These are phyloP conservation scores for Amniataba percoides DNA, from an alignment of 2,797 vertebrate genomes.

Conservation along the genomic window DNA sequence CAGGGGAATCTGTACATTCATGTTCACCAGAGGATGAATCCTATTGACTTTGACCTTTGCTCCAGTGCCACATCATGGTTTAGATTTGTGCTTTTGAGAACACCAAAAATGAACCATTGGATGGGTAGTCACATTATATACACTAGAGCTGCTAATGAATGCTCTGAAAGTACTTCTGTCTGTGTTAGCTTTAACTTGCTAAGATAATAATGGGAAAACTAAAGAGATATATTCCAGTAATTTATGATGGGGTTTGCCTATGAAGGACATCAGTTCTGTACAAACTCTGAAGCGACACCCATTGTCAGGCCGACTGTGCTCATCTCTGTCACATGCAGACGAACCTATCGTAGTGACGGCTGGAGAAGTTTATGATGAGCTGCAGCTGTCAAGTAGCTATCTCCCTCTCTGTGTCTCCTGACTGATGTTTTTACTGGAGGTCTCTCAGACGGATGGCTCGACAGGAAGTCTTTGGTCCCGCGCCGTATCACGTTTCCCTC, in stretches of 20 bases:
- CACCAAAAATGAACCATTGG: too few relatives aligned
- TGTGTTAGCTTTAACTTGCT: not conserved
- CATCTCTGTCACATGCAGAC: constrained; percentile 12
- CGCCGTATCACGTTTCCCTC: constrained; percentile 67
- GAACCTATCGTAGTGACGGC: not conserved
- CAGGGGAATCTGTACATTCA: not conserved
- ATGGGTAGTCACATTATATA: not conserved
- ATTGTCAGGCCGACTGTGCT: not conserved
- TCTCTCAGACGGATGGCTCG: constrained; percentile 55
- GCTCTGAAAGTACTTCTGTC: not conserved
- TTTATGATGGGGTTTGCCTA: not conserved
- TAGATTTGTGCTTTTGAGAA: not conserved
- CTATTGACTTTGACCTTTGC: not conserved
- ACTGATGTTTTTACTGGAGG: constrained; percentile 74
- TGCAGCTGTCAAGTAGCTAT: constrained; percentile 68
- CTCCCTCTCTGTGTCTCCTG: constrained; percentile 24
- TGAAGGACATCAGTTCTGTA: not conserved
- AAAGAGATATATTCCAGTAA: not conserved
- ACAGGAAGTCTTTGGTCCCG: constrained; percentile 70
- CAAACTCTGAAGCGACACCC: not conserved
- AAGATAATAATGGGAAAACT: not conserved
- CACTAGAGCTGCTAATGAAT: too few relatives aligned
- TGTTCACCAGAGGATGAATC: not conserved
- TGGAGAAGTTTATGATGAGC: constrained; percentile 53
- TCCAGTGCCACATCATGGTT: not conserved